Conservation (phyloP, 2,797 vertebrate species). For the Coregonus suidteri region DNA sequence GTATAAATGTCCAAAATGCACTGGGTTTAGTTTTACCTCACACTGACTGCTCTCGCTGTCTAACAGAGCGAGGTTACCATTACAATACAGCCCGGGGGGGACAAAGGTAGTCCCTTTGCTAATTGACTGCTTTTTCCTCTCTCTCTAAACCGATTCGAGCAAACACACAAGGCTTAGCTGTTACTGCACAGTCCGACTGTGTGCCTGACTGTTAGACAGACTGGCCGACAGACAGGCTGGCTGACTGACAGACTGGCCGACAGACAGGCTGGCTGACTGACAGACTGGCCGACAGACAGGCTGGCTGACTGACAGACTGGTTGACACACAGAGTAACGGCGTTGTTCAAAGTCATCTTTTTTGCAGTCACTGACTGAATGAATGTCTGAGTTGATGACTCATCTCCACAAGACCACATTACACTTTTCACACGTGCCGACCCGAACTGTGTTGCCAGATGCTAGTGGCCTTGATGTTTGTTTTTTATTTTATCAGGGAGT, state of each 20-base stretch:
- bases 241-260: constrained; percentile 37
- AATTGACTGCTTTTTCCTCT: constrained; percentile 49
- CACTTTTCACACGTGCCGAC: too few species aligned
- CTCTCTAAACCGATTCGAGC: constrained; percentile 56
- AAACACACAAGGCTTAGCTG: constrained; percentile 40
- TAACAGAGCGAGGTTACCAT: constrained; percentile 8
- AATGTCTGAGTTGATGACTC: too few species aligned
- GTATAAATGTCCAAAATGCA: background rate
- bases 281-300: constrained; percentile 27
- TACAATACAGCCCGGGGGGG: constrained; percentile 24
- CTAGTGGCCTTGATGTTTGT: background rate
- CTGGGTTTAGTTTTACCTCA: constrained; percentile 2
- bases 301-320: background rate
- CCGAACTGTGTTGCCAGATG: background rate
- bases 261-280: constrained; percentile 29
- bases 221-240: constrained; percentile 34
- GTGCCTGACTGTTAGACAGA: constrained; percentile 47
- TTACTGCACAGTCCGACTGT: constrained; percentile 43
- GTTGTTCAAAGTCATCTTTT: too few species aligned
- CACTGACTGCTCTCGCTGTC: background rate
- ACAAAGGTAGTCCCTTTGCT: constrained; percentile 36
- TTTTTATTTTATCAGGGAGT: too few species aligned
- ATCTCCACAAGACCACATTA: too few species aligned
- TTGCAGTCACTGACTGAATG: too few species aligned
- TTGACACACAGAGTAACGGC: too few species aligned